Percentiles rank a stretch among this genome's conserved stretches.
These are phyloP conservation scores for Ophion costatus DNA, from an alignment of 2,888 invertebrate species.

Conservation along the genomic window DNA sequence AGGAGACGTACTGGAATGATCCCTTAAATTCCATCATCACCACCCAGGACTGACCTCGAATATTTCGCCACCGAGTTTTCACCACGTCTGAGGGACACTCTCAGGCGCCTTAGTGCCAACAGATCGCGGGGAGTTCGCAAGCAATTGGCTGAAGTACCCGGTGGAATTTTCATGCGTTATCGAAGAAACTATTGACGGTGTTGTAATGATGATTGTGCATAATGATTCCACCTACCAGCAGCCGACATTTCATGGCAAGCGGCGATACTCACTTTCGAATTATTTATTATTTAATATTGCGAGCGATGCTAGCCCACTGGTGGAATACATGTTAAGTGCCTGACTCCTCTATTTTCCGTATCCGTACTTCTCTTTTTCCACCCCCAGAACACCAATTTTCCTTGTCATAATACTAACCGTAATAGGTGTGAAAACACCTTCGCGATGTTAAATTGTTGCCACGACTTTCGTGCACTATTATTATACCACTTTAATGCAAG, in stretches of 20 bases:
- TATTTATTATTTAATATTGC: background rate
- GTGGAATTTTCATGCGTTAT: background rate
- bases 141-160: background rate
- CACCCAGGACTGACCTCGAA: background rate
- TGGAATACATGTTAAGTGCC: background rate
- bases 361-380: background rate
- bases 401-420: background rate
- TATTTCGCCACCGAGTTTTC: background rate
- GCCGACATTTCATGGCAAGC: background rate
- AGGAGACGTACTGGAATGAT: no score
- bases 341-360: background rate
- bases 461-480: background rate
- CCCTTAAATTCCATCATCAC: background rate
- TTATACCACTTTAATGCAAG: background rate
- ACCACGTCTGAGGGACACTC: background rate
- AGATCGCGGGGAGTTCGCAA: background rate
- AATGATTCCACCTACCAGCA: background rate
- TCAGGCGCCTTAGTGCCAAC: background rate
- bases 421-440: background rate
- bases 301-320: background rate
- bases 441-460: background rate
- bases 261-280: background rate
- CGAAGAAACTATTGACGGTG: background rate
- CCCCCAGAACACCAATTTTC: background rate
- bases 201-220: background rate